Base-by-base conservation (phyloP, 2,113 vertebrate species). In the Tinamus guttatus region DNA sequence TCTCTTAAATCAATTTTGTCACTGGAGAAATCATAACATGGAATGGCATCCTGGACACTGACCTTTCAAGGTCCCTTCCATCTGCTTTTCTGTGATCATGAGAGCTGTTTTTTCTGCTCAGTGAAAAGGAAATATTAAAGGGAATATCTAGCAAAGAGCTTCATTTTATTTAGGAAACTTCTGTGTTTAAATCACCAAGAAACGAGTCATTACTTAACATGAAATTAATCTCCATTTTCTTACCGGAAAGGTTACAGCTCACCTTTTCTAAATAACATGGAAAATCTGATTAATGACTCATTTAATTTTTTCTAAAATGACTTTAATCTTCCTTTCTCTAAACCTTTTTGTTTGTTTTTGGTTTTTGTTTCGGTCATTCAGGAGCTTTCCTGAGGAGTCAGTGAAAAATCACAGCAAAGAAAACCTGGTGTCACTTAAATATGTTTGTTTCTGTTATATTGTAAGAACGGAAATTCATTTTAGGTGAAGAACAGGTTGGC, bases 221-320 rank as follows among this genome's bases (percentile, higher is more conserved):
- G 36, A 95, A 93, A 90, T 95, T 93, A 64, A 94, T 90, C 58
- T 90, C 63, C 21, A n/a, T 92, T 95, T 93, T 89, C 32, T 41
- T 92, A 0, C 10, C 88, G 52, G 25, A 97, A 88, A 90, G 45
- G 41, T 75, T 97, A 78, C 81, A 86, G 45, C 41, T 94, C 51
- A 86, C 73, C 77, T 89, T 87, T 45, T 79, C 41, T 63, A 89
- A 86, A 47, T 79, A 28, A 38, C 67, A 40, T 8, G 1, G 38
- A 38, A 90, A 86, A 70, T 79, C 21, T 70, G 54, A 87, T 90
- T 68, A 60, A n/a, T 89, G 45, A 9, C 13, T 28, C 7, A 28
- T 45, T 43, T 43, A 62, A 47, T 77, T 59, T 67, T 64, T 36
- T 68, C 1, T 59, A 25, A 4, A 94, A 84, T 75, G 1, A 81